Evolutionary conservation across 1,140 invertebrate species (phyloP).

Genomic region (Drosophila willistoni): DNA sequence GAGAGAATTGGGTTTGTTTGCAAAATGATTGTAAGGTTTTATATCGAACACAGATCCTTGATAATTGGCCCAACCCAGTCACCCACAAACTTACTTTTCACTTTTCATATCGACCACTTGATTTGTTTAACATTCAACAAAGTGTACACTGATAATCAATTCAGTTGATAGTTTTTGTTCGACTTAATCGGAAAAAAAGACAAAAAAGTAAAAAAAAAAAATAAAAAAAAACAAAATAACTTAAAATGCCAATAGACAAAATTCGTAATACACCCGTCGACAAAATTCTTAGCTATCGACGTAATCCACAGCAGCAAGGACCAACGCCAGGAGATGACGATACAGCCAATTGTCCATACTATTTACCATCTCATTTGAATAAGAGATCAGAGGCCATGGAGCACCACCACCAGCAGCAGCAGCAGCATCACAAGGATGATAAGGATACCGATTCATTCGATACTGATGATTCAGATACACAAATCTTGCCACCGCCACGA

Average conservation of each 20-base stretch:
- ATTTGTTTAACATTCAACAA: background rate
- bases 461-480: slow-evolving; percentile 7
- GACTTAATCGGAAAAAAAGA: background rate
- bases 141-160: background rate
- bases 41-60: background rate
- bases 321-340: background rate
- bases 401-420: too few relatives aligned
- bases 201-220: background rate
- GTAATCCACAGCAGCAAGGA: slow-evolving; percentile 22
- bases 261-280: slow-evolving; percentile 20
- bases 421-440: background rate
- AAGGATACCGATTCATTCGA: background rate
- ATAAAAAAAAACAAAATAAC: background rate
- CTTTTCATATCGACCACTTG: too few relatives aligned
- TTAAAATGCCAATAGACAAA: slow-evolving; percentile 21
- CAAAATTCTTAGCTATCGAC: slow-evolving; percentile 40
- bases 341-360: slow-evolving; percentile 25
- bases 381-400: background rate
- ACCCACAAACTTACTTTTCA: background rate
- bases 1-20: background rate
- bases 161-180: background rate
- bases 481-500: slow-evolving; percentile 38
- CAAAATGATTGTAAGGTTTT: slow-evolving; percentile 6
- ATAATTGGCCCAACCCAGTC: background rate
- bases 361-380: slow-evolving; percentile 21